These are phyloP conservation scores for Epizoanthus ramosus DNA, from an alignment of 92 coral and sea anemone genomes.

Conservation along the genomic window DNA sequence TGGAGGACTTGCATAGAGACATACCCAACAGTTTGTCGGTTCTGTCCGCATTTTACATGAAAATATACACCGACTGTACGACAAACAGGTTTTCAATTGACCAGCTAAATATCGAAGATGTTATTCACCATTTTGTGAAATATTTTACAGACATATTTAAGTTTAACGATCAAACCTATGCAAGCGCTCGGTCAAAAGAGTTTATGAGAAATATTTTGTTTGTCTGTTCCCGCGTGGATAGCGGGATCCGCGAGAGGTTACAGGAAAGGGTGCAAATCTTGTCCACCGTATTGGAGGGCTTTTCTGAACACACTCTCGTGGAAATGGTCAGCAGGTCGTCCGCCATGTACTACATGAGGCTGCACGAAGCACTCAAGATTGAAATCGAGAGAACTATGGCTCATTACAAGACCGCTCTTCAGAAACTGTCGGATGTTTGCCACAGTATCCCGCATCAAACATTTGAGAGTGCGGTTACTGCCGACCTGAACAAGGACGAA, in stretches of 20 bases:
- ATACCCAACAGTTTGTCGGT: slow-evolving; percentile 82
- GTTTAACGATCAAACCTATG: slow-evolving; percentile 79
- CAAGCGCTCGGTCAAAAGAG: slow-evolving; percentile 84
- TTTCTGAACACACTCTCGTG: slow-evolving; percentile 69
- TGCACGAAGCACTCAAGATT: slow-evolving; percentile 76
- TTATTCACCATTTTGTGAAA: slow-evolving; percentile 69
- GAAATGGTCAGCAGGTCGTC: slow-evolving; percentile 74
- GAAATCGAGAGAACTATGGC: slow-evolving; percentile 70
- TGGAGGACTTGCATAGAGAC: slow-evolving; percentile 78
- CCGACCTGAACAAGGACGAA: slow-evolving; percentile 50
- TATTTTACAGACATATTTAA: slow-evolving; percentile 79
- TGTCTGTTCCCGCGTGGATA: slow-evolving; percentile 66
- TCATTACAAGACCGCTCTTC: slow-evolving; percentile 68
- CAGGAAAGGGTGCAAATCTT: slow-evolving; percentile 57
- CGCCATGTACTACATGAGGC: slow-evolving; percentile 58
- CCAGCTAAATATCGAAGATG: slow-evolving; percentile 64
- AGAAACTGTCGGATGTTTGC: slow-evolving; percentile 62
- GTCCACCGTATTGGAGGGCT: slow-evolving; percentile 63
- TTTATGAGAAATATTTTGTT: slow-evolving; percentile 64
- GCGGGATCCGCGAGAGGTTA: slow-evolving; percentile 57
- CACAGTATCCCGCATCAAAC: slow-evolving; percentile 60
- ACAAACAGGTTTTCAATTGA: slow-evolving; percentile 63
- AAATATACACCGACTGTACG: slow-evolving; percentile 68
- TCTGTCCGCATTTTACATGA: slow-evolving; percentile 73
- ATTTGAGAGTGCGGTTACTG: slow-evolving; percentile 44